A percentile compares a stretch with the other conserved stretches of the same genome.
These are phyloP conservation scores for Sterna hirundo DNA, from an alignment of 2,113 vertebrate species.

Conservation along the genomic window DNA sequence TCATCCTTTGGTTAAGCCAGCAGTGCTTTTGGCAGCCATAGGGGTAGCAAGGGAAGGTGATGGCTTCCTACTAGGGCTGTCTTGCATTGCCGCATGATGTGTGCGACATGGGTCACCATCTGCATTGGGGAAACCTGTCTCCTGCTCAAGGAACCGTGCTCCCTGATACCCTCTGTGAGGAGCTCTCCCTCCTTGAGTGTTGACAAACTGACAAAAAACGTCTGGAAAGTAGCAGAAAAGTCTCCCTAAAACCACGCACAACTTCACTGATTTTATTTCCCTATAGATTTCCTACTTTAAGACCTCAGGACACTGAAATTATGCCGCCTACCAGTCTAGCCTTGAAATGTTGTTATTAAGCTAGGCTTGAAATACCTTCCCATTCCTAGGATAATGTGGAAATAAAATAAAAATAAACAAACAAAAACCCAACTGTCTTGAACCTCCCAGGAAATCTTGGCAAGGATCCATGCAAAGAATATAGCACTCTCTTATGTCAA, in stretches of 20 bases:
- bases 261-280: not conserved
- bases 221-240: not conserved
- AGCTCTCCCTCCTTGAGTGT: not conserved
- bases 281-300: not conserved
- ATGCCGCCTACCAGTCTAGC: not conserved
- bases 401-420: not conserved
- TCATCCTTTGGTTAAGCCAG: not conserved
- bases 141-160: not conserved
- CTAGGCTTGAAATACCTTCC: not conserved
- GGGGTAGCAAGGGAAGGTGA: not conserved
- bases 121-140: not conserved
- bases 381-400: not conserved
- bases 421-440: not conserved
- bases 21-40: not conserved
- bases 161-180: not conserved
- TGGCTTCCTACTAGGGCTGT: not conserved
- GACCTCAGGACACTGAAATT: not conserved
- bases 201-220: not conserved
- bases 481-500: not conserved
- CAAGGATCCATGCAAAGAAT: not conserved
- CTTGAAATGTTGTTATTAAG: not conserved
- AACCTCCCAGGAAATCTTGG: not conserved
- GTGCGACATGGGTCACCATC: not conserved
- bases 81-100: not conserved
- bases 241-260: not conserved